Conservation (phyloP, 1,140 invertebrate species). For the Bombus polaris region DNA sequence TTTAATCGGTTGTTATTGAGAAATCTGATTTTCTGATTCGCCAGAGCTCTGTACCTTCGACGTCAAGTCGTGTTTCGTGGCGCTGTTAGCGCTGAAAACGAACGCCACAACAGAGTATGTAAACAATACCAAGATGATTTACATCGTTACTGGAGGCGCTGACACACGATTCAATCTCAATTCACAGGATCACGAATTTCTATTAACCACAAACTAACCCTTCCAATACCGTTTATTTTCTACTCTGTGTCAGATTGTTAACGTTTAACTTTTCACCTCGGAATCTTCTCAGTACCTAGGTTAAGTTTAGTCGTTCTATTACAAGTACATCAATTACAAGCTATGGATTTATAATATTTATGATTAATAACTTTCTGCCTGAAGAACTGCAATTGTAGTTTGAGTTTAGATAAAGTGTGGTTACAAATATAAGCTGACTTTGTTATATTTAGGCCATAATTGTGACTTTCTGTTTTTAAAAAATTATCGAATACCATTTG, state of each 20-base stretch:
- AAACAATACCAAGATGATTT: conserved; percentile 20
- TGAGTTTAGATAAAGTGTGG: too few species aligned
- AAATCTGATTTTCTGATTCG: conserved; percentile 3
- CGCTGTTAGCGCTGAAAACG: too few species aligned
- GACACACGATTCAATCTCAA: background rate
- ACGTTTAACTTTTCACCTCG: too few species aligned
- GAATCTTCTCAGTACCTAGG: background rate
- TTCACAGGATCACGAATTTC: conserved; percentile 7
- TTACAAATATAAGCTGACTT: too few species aligned
- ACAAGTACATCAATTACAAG: too few species aligned
- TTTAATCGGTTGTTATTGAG: background rate
- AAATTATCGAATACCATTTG: too few species aligned
- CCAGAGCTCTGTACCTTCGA: background rate
- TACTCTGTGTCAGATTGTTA: background rate
- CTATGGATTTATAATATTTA: too few species aligned
- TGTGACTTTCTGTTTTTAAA: too few species aligned
- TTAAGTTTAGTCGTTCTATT: background rate
- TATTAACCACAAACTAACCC: background rate
- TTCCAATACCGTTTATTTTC: background rate
- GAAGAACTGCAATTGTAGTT: too few species aligned
- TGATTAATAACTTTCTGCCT: too few species aligned
- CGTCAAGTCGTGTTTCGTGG: background rate
- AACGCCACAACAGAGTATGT: too few species aligned
- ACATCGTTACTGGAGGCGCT: background rate
- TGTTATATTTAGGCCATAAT: too few species aligned